Evolutionary conservation across 1,140 invertebrate genomes (phyloP).

Genomic region (Solenopsis invicta): DNA sequence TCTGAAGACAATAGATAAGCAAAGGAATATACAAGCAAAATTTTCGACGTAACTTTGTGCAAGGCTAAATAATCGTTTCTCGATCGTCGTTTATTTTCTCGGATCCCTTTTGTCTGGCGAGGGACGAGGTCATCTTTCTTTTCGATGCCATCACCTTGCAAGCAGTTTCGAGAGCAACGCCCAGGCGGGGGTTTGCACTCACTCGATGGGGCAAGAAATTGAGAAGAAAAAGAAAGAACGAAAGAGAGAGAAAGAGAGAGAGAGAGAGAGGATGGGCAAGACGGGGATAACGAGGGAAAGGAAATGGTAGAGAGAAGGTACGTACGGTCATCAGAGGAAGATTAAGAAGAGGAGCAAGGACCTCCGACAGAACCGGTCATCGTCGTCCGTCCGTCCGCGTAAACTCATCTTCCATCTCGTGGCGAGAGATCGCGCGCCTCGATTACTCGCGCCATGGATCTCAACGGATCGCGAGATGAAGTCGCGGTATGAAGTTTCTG

Average conservation of each 20-base stretch:
- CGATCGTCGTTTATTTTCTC: slow-evolving; percentile 29
- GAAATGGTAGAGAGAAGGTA: slow-evolving; percentile 48
- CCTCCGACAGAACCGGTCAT: slow-evolving; percentile 77
- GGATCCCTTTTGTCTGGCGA: slow-evolving; percentile 53
- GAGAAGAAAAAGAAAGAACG: slow-evolving; percentile 19
- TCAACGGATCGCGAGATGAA: slow-evolving; percentile 29
- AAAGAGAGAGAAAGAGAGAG: slow-evolving; percentile 52
- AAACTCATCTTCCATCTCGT: slow-evolving; percentile 70
- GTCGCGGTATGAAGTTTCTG: slow-evolving; percentile 30
- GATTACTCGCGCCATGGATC: slow-evolving; percentile 62
- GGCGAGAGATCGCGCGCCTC: slow-evolving; percentile 49
- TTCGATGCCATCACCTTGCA: slow-evolving; percentile 61
- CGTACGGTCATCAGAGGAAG: slow-evolving; percentile 72
- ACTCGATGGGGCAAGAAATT: slow-evolving; percentile 61
- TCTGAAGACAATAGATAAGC: slow-evolving; percentile 26
- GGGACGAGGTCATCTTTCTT: slow-evolving; percentile 63
- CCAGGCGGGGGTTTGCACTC: slow-evolving; percentile 50
- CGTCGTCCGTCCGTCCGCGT: slow-evolving; percentile 69
- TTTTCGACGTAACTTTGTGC: not conserved
- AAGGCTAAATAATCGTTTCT: not conserved
- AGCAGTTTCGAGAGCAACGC: slow-evolving; percentile 70
- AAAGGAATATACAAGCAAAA: not conserved
- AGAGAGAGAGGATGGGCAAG: slow-evolving; percentile 51
- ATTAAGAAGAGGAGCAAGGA: slow-evolving; percentile 78
- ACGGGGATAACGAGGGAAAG: slow-evolving; percentile 49